Evolutionary conservation across 2,113 vertebrate species (phyloP), one percentile per base, ranked within the genome.

Genomic region (Callaeas wilsoni): DNA sequence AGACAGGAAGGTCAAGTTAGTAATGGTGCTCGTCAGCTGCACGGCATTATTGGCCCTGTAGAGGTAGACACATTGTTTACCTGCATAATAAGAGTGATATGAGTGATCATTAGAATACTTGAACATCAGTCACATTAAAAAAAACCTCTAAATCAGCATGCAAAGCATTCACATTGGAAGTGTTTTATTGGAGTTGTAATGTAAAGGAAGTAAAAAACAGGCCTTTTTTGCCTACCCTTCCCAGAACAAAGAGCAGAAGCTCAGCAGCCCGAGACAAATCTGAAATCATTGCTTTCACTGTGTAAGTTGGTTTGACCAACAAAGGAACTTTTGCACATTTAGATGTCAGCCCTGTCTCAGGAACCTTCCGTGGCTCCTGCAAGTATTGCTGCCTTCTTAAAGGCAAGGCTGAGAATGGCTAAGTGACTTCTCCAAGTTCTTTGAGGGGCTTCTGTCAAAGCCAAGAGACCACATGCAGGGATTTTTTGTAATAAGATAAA

Each of bases 1-100:
- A 92, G 71, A 60, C 59, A 86, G 83, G 62, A 93, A 96, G 89
- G 90, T 93, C 96, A 95, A 81, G 49, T 67, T 71, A 56, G 62
- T 78, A 60, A 87, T 47, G 49, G 37, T 56, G 90, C 59, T 64
- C 0, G 0, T 87, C 79, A 92, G 57, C 90, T 90, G 41, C 55
- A 60, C 32, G 60, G 32, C 5, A 18, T 60, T 78, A 42, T 37
- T 46, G 37, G 56, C 17, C 35, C 64, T 67, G 30, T 20, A 64
- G 59, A 95, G 89, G 87, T 59, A 39, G 33, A 57, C n/a, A 33
- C 13, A 52, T 52, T 69, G 41, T 53, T 87, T 87, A 88, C 75
- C 69, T 90, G 46, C n/a, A 74, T 62, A 68, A 84, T 65, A 42
- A 70, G 19, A 80, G n/a, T 33, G 29, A 84, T 53, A 18, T 6